phyloP scores from a whole-genome alignment of 2,113 vertebrate species.

The Hystrix brachyura region DNA sequence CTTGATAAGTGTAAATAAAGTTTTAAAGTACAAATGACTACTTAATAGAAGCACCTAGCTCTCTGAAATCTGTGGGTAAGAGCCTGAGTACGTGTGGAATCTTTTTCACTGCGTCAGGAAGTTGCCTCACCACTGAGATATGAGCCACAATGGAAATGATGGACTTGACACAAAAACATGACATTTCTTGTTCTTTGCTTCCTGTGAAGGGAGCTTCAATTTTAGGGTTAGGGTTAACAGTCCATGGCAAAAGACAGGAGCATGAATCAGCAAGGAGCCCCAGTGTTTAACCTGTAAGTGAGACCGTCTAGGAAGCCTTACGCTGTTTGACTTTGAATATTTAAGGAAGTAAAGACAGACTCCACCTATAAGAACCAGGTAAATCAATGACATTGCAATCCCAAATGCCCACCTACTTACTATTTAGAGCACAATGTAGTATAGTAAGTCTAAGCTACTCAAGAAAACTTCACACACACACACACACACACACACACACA shows the following conservation, averaged over 20 bases:
- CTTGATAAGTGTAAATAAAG: conserved; percentile 51
- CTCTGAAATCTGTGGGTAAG: neutral
- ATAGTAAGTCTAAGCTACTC: neutral
- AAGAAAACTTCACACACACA: neutral
- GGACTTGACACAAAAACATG: conserved; percentile 69
- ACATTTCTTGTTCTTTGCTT: conserved; percentile 75
- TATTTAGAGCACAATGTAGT: accelerated
- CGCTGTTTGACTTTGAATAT: neutral
- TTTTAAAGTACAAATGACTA: conserved; percentile 33
- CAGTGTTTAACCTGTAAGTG: conserved; percentile 61
- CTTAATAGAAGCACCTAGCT: conserved; percentile 53
- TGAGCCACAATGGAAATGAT: conserved; percentile 65
- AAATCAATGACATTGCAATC: neutral
- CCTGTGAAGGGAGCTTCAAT: conserved; percentile 36
- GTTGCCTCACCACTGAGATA: conserved; percentile 60
- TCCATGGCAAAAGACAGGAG: conserved; percentile 59
- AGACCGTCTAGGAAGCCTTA: neutral
- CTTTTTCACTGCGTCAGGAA: neutral
- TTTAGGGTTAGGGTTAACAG: neutral
- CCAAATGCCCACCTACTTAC: neutral
- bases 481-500: neutral
- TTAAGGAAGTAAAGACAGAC: neutral
- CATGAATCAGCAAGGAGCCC: conserved; percentile 73
- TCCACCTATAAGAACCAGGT: neutral
- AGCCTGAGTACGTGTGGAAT: conserved; percentile 23